Base-by-base conservation (phyloP, 2,113 vertebrate species). In the Excalfactoria chinensis region DNA sequence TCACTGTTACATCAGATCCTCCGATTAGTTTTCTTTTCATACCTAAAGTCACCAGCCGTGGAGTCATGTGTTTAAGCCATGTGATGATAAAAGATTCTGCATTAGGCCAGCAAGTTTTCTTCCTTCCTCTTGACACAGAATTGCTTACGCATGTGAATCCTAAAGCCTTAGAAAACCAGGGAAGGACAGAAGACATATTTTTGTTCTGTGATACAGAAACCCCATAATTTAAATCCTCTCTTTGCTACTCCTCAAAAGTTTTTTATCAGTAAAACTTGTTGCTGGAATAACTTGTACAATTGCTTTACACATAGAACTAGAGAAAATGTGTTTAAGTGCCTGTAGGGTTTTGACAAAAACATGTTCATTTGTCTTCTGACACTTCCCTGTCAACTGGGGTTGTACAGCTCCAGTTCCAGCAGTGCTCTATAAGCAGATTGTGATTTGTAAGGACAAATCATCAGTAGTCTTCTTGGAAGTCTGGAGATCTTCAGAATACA, bases 51-150 rank as follows among this genome's bases (percentile, higher is more conserved):
- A 2, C 40, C 1, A 0, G 48, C 72, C 72, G 20, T 67, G 64
- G 35, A 87, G 59, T 66, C 63, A 66, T 76, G 68, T 89, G 78
- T 44, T 53, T 77, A 34, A 91, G 43, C 21, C 69, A 46, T 10
- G 37, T 60, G 60, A 80, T 77, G 43, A 51, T 55, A 56, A 55
- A 84, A 79, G 44, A 76, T 66, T 89, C 87, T 92, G 37, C 68
- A 87, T 66, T 48, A 79, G 68, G 51, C 84, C 76, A 87, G 56
- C 78, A 94, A 94, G 55, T 74, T 95, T 89, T 84, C 1, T 0
- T 76, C 68, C 84, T 89, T 92, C 91, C 51, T 91, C 56, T 76
- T 76, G 75, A 49, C 60, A 60, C 13, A 80, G 58, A 84, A 77
- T 59, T 92, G 55, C 89, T 92, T 93, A 67, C 6, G 5, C 71